A percentile compares a stretch with the other conserved stretches of the same genome.
phyloP scores from a whole-genome alignment of 2,797 vertebrate species.

The Chromis chromis region DNA sequence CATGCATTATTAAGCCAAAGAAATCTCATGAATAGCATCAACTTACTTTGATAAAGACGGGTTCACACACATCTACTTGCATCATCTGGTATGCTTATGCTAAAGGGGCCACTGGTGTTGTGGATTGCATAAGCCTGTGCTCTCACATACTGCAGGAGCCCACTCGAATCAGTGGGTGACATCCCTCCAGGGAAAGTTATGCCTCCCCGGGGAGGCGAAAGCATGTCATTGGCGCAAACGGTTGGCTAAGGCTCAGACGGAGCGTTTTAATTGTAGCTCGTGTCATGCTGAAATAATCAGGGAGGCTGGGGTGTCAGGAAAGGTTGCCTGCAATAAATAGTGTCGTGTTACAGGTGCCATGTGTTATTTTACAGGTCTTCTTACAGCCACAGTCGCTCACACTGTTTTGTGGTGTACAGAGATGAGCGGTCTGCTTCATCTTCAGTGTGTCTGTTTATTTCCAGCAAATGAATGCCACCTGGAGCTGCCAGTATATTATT shows the following conservation, averaged over 20 bases:
- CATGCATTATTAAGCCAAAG: constrained; percentile 48
- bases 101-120: constrained; percentile 36
- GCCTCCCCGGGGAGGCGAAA: constrained; percentile 60
- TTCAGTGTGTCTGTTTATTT: constrained; percentile 23
- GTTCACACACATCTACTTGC: constrained; percentile 34
- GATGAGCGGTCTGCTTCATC: constrained; percentile 11
- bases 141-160: constrained; percentile 58
- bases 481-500: not conserved
- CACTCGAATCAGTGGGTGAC: constrained; percentile 74
- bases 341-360: constrained; percentile 54
- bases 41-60: constrained; percentile 18
- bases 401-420: not conserved
- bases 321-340: constrained; percentile 64
- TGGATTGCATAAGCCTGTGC: constrained; percentile 55
- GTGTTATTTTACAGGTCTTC: constrained; percentile 60
- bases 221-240: constrained; percentile 57
- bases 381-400: constrained; percentile 17
- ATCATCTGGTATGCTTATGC: constrained; percentile 45
- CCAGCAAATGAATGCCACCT: constrained; percentile 2
- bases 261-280: constrained; percentile 64
- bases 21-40: constrained; percentile 26
- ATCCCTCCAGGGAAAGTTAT: constrained; percentile 63
- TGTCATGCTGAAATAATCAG: constrained; percentile 69
- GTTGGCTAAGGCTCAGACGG: constrained; percentile 65
- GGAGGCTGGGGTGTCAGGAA: constrained; percentile 53